Evolutionary conservation across 2,888 invertebrate species (phyloP), one percentile per base, ranked within the genome.

Genomic region (Phrixothrix hirtus): DNA sequence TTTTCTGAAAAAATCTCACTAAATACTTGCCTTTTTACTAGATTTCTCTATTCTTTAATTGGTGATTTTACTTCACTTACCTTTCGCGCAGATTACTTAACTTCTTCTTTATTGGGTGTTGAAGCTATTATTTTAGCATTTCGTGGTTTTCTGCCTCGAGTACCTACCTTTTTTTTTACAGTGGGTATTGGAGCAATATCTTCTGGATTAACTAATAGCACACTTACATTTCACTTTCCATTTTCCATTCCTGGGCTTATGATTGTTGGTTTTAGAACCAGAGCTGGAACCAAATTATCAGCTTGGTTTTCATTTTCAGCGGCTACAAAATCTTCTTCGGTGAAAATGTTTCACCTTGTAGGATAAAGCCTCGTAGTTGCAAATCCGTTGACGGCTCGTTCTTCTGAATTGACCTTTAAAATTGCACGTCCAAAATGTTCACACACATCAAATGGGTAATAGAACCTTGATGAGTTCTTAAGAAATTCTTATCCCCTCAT

Each of bases 401-500:
- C 35, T 5, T 2, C 17, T 2, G 35, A 15, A 6, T 35, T 14
- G 2, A 35, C n/a, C 16, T 35, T 35, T 35, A 35, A 17, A 10
- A 15, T 15, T 2, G 17, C 35, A 2, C n/a, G 14, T n/a, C 35
- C 17, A 35, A 35, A 35, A 35, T 15, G 35, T 35, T 35, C 17
- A n/a, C 35, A 15, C 2, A 35, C 35, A 35, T 35, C 35, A 35
- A 35, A 13, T 35, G 35, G 4, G 17, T 17, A n/a, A 35, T 17
- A 2, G 35, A 14, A 16, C 35, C 15, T 15, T 35, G 35, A n/a
- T 35, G 14, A 10, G 4, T 35, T 35, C n/a, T 17, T 35, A 35
- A 9, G n/a, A 35, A 35, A 35, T 29, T 29, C 41, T 14, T 11
- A 47, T 39, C 39, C 39, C 47, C 34, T 47, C 47, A 16, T 25